Conservation (phyloP, 2,888 invertebrate species). For the Piscicola geometra region DNA sequence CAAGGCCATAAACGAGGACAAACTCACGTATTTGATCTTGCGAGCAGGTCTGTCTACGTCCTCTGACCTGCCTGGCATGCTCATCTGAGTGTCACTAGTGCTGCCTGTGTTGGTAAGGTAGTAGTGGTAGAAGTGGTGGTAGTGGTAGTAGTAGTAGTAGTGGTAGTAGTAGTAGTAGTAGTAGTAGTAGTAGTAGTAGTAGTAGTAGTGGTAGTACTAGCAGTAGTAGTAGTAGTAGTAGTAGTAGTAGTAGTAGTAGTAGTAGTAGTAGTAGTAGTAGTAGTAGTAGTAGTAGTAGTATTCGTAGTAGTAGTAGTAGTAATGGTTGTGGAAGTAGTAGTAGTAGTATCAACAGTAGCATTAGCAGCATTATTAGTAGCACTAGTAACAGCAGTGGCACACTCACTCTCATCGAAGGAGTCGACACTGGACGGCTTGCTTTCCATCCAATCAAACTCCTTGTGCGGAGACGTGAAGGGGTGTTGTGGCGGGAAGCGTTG, state of each 20-base stretch:
- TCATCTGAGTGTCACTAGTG: conserved; percentile 35
- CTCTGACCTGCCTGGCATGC: conserved; percentile 22
- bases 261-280: background rate
- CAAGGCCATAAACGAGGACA: background rate
- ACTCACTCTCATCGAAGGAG: no score
- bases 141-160: background rate
- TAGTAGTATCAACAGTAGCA: no score
- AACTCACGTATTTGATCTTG: conserved; percentile 13
- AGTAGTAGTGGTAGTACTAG: background rate
- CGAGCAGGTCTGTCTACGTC: background rate
- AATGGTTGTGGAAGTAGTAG: background rate
- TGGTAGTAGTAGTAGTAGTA: background rate
- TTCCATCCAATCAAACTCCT: no score
- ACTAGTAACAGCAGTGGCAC: background rate
- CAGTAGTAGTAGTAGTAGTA: background rate
- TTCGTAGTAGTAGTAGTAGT: no score
- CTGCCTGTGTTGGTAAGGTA: conserved; percentile 13
- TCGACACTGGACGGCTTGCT: no score
- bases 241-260: background rate
- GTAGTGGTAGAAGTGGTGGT: background rate
- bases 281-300: background rate
- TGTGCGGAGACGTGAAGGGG: background rate
- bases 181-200: background rate
- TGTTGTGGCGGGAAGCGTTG: background rate
- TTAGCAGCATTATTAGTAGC: no score